Evolutionary conservation across 2,113 vertebrate species (phyloP).

Genomic region (Mobula birostris): DNA sequence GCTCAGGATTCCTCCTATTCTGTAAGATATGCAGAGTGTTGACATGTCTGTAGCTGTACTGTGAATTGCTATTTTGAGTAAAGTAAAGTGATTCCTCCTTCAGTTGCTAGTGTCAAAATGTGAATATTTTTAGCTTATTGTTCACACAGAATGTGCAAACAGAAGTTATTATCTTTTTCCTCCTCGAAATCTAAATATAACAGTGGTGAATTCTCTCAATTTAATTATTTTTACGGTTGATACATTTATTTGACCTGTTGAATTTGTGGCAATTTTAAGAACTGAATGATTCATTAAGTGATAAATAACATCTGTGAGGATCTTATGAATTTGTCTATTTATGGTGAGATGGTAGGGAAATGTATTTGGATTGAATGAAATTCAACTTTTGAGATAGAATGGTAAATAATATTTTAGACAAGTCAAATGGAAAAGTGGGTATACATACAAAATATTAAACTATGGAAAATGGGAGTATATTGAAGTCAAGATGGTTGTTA

Average conservation of each 20-base stretch:
- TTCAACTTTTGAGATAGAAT: neutral
- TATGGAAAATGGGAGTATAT: neutral
- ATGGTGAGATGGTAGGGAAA: neutral
- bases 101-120: neutral
- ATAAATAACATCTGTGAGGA: neutral
- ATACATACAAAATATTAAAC: neutral
- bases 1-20: neutral
- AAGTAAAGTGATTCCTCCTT: neutral
- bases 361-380: neutral
- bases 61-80: slow-evolving; percentile 13
- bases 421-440: neutral
- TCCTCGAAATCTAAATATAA: neutral
- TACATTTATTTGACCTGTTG: neutral
- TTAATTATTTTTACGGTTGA: neutral
- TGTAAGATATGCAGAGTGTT: neutral
- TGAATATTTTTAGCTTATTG: neutral
- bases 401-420: neutral
- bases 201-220: neutral
- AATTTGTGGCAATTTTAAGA: neutral
- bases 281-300: neutral
- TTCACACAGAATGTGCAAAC: neutral
- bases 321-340: neutral
- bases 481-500: neutral
- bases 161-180: neutral
- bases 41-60: neutral